These are phyloP conservation scores for Cololabis saira DNA, from an alignment of 2,113 vertebrate species.

Conservation along the genomic window DNA sequence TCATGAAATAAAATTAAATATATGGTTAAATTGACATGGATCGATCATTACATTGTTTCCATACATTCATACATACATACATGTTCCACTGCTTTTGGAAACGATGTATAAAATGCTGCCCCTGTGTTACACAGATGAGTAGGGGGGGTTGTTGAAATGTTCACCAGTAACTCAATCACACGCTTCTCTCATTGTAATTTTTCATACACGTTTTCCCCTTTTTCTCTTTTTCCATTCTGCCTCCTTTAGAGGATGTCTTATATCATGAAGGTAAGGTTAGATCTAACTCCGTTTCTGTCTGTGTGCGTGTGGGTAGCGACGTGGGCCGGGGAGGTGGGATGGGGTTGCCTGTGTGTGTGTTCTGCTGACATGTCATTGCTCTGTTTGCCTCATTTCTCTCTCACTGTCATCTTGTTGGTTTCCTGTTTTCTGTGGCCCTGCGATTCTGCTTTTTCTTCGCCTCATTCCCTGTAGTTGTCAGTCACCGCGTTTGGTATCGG, in stretches of 20 bases:
- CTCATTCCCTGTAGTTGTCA: slow-evolving; percentile 19
- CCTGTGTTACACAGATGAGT: slow-evolving; percentile 12
- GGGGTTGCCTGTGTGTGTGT: slow-evolving; percentile 46
- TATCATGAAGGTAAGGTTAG: slow-evolving; percentile 99
- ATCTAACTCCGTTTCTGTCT: slow-evolving; percentile 57
- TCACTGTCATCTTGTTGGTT: slow-evolving; percentile 59
- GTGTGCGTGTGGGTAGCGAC: slow-evolving; percentile 68
- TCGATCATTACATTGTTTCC: no score
- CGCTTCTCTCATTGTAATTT: slow-evolving; percentile 70
- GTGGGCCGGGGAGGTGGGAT: slow-evolving; percentile 43
- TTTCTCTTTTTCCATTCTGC: slow-evolving; percentile 91
- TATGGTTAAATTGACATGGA: no score
- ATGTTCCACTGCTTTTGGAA: no score
- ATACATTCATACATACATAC: no score
- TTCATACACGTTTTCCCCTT: slow-evolving; percentile 87
- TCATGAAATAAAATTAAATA: no score
- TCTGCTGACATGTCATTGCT: slow-evolving; percentile 62
- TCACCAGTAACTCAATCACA: slow-evolving; percentile 66
- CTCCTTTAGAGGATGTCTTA: slow-evolving; percentile 99
- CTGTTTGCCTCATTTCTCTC: slow-evolving; percentile 63
- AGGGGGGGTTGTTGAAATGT: slow-evolving; percentile 39
- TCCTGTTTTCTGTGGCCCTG: slow-evolving; percentile 66
- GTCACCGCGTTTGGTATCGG: slow-evolving; percentile 1
- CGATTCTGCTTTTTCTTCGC: slow-evolving; percentile 14
- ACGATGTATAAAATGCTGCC: not conserved